Base-by-base conservation (phyloP, 2,113 vertebrate genomes). In the Ancistrus triradiatus region DNA sequence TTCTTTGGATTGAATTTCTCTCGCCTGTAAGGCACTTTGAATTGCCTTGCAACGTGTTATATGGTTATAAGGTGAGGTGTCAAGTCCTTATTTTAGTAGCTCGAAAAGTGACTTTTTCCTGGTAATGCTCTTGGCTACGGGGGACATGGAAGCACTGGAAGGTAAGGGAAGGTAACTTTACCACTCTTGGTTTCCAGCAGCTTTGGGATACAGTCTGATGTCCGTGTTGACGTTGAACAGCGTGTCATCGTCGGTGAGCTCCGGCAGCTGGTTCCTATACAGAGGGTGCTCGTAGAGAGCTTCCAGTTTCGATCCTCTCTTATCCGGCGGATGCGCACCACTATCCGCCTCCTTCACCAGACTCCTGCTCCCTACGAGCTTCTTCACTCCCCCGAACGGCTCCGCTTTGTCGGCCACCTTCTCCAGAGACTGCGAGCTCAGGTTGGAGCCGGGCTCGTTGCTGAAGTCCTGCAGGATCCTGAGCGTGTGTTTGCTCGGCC, bases 161-260 rank as follows among this genome's bases (percentile, higher is more conserved):
- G n/a, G n/a, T n/a, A n/a, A n/a, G n/a, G n/a, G n/a, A n/a, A n/a
- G n/a, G n/a, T n/a, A n/a, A 49, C 93, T 95, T 60, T 86, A 97
- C 95, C 95, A 95, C 73, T 88, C 91, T 25, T 85, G 85, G 66
- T 83, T 90, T 66, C 90, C 92, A 0, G 85, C 84, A 28, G 88
- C 86, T 80, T 87, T 92, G 37, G 93, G 90, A 72, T 94, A 91
- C 74, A 95, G 90, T 63, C 90, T 88, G 77, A 95, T 91, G 84
- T 96, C 92, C 19, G 86, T 90, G 74, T 95, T 93, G 78, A 97
- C 90, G 70, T 90, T 92, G 80, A 98, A 98, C 57, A 98, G 78
- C 62, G 90, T 91, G 78, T 97, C 95, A 24, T 86, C 87, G 27
- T 94, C 91, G 0, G 87, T 83, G 5, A 95, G 86, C 7, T 77